These are phyloP conservation scores for Cetonia aurata DNA, from an alignment of 2,888 invertebrate species.

Conservation along the genomic window DNA sequence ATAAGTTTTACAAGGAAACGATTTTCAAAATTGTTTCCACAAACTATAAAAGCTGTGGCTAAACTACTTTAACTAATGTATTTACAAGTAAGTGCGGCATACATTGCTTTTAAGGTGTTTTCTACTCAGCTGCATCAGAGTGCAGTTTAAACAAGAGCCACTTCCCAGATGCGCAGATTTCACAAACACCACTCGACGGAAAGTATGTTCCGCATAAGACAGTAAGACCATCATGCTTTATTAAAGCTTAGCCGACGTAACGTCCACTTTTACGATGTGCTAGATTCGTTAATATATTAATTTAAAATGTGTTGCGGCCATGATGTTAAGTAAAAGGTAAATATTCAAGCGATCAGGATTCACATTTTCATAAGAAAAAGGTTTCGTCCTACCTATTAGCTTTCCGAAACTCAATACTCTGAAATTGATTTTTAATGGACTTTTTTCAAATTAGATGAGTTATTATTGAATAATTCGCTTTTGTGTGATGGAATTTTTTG, in stretches of 20 bases:
- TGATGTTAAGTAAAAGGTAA: constrained; percentile 21
- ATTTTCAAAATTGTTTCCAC: too few relatives aligned
- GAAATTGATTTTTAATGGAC: constrained; percentile 3
- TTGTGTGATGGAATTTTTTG: neutral
- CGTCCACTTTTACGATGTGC: constrained; percentile 4
- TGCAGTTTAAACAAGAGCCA: constrained; percentile 11
- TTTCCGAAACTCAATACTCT: too few relatives aligned
- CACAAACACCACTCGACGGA: constrained; percentile 1
- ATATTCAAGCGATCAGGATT: constrained; percentile 2
- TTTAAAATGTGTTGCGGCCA: constrained; percentile 20
- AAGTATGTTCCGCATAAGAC: constrained; percentile 15
- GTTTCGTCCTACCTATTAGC: too few relatives aligned
- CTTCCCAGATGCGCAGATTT: neutral
- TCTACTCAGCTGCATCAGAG: neutral
- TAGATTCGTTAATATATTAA: constrained; percentile 24
- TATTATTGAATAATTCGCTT: neutral
- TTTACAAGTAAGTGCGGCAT: neutral
- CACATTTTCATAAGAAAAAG: constrained; percentile 7
- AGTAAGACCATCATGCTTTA: constrained; percentile 18
- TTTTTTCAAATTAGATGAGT: neutral
- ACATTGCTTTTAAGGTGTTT: constrained; percentile 1
- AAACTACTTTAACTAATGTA: neutral
- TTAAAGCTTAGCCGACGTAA: constrained; percentile 5
- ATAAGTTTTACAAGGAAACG: too few relatives aligned
- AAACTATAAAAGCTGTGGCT: too few relatives aligned